Percentiles rank a stretch among this genome's conserved stretches.
Conservation (phyloP, 2,888 invertebrate species). For the Elgonia sp. region DNA sequence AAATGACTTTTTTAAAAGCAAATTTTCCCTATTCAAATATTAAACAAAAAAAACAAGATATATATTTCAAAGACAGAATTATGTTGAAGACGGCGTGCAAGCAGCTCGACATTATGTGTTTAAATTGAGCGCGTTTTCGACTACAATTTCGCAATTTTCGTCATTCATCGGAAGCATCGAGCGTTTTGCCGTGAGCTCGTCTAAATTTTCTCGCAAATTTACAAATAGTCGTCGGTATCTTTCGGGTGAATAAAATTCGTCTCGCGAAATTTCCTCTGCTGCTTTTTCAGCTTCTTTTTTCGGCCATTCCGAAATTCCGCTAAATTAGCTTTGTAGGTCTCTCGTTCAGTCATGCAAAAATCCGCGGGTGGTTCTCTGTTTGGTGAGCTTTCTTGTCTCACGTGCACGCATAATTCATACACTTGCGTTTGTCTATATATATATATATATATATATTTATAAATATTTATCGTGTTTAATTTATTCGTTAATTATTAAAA, state of each 20-base stretch:
- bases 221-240: constrained; percentile 17
- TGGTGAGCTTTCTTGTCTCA: constrained; percentile 38
- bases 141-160: no score
- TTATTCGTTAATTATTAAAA: no score
- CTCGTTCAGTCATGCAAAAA: constrained; percentile 64
- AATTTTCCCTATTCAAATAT: no score
- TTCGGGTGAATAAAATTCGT: constrained; percentile 29
- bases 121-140: constrained; percentile 2
- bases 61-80: no score
- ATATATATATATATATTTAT: neutral
- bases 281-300: constrained; percentile 17
- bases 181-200: neutral
- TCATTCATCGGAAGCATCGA: neutral
- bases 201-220: constrained; percentile 9
- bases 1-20: no score
- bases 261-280: neutral
- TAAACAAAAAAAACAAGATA: no score
- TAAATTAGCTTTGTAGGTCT: constrained; percentile 63
- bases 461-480: no score
- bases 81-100: no score
- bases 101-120: no score
- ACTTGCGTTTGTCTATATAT: neutral
- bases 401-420: constrained; percentile 53
- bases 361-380: constrained; percentile 33
- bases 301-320: constrained; percentile 50